Base-by-base conservation (phyloP, 2,888 invertebrate species). In the Sesia apiformis region DNA sequence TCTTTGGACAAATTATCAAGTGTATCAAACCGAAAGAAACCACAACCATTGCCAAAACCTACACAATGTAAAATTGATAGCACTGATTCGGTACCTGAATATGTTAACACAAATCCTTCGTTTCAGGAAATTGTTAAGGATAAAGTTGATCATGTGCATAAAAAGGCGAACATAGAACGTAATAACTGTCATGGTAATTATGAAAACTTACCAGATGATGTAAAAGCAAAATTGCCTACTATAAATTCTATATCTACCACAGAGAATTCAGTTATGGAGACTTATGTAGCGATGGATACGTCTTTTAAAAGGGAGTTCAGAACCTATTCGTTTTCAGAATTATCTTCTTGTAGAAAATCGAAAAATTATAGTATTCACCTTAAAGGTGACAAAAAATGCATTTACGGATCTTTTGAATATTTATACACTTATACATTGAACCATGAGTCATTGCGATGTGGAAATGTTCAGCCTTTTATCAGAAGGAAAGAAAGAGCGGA, bases 381-480 rank as follows among this genome's bases (percentile, higher is more conserved):
- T 4, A 77, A 62, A 61, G 84, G 84, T 5, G 76, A 74, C 51
- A 23, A 58, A 52, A 74, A 75, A 43, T 85, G 84, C 60, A 55
- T 74, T 49, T 73, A 73, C 62, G 67, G 66, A 51, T 52, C 65
- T n/a, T 52, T 55, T 3, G 73, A 78, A 51, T 67, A 74, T 52
- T 60, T 66, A 7, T 78, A 80, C 58, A 64, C 76, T 53, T 81
- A 84, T 56, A 67, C 65, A 55, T 51, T 84, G 49, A 73, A 80
- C 62, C 72, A 70, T 1, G 57, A 66, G 8, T 62, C 71, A 6
- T 3, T 70, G 4, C 61, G 56, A 23, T 23, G 23, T 46, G 69
- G 67, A 23, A 61, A 72, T 55, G 68, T 54, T 38, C 68, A 66
- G 55, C 84, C 81, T 7, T 83, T 84, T 57, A 66, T 66, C n/a